Evolutionary conservation across 2,888 invertebrate genomes (phyloP).

Genomic region (Sarcophaga subvicina): DNA sequence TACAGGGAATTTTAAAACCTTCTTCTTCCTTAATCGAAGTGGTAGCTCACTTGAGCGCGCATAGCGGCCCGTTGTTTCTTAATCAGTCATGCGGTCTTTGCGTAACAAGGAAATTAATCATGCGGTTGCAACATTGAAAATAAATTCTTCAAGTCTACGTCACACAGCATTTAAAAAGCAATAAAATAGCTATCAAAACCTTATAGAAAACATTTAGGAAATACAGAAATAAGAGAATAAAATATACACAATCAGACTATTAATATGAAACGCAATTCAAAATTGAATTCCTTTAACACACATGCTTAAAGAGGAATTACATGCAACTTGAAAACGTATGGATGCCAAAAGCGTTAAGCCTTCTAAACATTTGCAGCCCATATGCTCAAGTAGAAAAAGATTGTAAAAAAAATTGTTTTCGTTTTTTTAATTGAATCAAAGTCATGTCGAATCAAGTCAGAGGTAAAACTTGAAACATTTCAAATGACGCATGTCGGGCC

Average conservation of each 20-base stretch:
- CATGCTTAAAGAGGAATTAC: conserved; percentile 26
- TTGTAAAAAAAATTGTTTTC: conserved; percentile 32
- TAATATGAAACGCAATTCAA: not conserved
- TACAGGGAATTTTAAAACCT: too few species aligned
- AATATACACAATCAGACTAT: not conserved
- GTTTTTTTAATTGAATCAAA: conserved; percentile 50
- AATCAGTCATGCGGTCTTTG: too few species aligned
- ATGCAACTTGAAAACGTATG: not conserved
- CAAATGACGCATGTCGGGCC: conserved; percentile 62
- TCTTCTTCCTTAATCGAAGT: too few species aligned
- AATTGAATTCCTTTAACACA: conserved; percentile 25
- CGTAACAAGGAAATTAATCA: too few species aligned
- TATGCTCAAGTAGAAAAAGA: conserved; percentile 37
- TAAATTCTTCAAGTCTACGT: too few species aligned
- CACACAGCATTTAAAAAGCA: too few species aligned
- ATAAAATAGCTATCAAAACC: not conserved
- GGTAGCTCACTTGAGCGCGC: too few species aligned
- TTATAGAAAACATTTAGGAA: not conserved
- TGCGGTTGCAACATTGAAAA: too few species aligned
- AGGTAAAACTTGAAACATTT: conserved; percentile 4
- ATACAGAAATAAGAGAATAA: not conserved
- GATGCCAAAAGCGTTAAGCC: not conserved
- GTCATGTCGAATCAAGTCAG: conserved; percentile 33
- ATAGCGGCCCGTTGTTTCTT: too few species aligned
- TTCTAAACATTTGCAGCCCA: not conserved